Evolutionary conservation across 1,140 invertebrate species (phyloP).

Genomic region (Grapholita molesta): DNA sequence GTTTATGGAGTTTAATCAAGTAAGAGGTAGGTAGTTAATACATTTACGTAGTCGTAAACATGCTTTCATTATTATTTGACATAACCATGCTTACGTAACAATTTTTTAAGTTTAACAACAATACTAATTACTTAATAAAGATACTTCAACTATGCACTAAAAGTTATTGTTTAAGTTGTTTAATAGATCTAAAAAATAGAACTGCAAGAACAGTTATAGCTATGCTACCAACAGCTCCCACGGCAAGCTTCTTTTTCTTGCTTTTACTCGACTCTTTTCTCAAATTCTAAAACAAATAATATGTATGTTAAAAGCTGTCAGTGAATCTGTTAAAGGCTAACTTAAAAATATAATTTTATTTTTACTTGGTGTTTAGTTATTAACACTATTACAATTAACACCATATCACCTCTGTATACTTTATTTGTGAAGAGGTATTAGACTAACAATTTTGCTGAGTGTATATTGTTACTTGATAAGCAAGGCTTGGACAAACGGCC

Average conservation of each 20-base stretch:
- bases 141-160: neutral
- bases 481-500: no score
- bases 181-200: slow-evolving; percentile 54
- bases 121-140: neutral
- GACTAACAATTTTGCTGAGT: no score
- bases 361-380: no score
- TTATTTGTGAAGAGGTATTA: no score
- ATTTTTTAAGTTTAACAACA: neutral
- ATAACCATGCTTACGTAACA: neutral
- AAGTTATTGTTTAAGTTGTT: slow-evolving; percentile 39
- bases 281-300: slow-evolving; percentile 33
- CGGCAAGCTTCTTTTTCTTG: slow-evolving; percentile 57
- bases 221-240: slow-evolving; percentile 55
- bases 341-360: neutral
- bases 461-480: no score
- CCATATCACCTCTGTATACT: no score
- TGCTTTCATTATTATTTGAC: neutral
- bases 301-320: no score
- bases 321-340: neutral
- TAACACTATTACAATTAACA: no score
- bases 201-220: slow-evolving; percentile 48
- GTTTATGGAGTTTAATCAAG: neutral
- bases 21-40: slow-evolving; percentile 9
- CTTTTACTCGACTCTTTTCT: slow-evolving; percentile 32
- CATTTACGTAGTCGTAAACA: neutral